A percentile compares a stretch with the other conserved stretches of the same genome.
These are phyloP conservation scores for Dipodomys stephensi DNA, from an alignment of 2,113 vertebrate species.

Conservation along the genomic window DNA sequence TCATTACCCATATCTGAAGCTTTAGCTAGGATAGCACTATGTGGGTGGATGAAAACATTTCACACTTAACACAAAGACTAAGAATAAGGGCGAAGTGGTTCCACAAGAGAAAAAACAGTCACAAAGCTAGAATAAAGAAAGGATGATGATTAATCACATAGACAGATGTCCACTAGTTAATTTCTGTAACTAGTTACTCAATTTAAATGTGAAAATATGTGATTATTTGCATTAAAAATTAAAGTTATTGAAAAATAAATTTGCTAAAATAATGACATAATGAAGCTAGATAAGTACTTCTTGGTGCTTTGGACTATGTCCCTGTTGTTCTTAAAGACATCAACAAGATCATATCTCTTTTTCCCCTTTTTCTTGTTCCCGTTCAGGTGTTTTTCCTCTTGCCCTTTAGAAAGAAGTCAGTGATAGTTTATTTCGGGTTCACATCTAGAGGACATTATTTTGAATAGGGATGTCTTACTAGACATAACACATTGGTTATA, in stretches of 20 bases:
- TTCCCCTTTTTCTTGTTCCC: background rate
- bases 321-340: background rate
- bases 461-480: background rate
- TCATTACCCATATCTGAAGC: background rate
- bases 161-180: background rate
- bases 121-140: background rate
- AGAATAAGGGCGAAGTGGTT: background rate
- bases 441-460: background rate
- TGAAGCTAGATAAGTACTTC: background rate
- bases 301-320: background rate
- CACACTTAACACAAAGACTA: background rate
- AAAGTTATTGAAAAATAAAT: background rate
- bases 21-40: background rate
- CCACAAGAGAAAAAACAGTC: background rate
- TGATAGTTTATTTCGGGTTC: background rate
- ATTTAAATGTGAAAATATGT: background rate
- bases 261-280: background rate
- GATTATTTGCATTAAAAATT: background rate
- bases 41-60: background rate
- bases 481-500: background rate
- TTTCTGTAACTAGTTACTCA: background rate
- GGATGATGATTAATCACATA: background rate
- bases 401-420: background rate
- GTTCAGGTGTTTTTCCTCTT: background rate
- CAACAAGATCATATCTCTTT: background rate